Evolutionary conservation across 2,888 invertebrate species (phyloP).

Genomic region (Andrena marginata): DNA sequence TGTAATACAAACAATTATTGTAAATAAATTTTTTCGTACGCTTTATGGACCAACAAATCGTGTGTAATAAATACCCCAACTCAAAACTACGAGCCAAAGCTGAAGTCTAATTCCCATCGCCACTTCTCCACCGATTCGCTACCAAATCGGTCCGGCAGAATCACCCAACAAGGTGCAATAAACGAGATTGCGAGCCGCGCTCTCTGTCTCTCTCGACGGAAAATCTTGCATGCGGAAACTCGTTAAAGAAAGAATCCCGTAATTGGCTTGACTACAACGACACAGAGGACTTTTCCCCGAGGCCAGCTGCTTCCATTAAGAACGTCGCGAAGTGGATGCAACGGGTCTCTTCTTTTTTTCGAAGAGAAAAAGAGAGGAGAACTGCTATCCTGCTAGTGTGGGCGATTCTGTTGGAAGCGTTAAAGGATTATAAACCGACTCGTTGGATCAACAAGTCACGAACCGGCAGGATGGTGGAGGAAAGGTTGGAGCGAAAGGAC

Average conservation of each 20-base stretch:
- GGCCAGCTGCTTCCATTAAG: not conserved
- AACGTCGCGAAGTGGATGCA: not conserved
- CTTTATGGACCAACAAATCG: no score
- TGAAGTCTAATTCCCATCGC: no score
- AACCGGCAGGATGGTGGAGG: not conserved
- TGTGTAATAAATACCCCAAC: no score
- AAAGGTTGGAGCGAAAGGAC: not conserved
- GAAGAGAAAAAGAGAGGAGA: not conserved
- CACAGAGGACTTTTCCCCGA: not conserved
- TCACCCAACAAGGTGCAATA: no score
- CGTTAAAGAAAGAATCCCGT: not conserved
- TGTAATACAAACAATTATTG: no score
- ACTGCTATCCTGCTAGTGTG: not conserved
- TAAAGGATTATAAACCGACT: conserved; percentile 24
- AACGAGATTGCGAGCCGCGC: no score
- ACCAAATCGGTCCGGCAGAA: no score
- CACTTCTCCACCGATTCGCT: no score
- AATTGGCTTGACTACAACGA: conserved; percentile 8
- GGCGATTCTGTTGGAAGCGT: not conserved
- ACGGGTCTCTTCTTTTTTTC: not conserved
- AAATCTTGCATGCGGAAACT: no score
- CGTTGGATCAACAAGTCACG: conserved; percentile 46
- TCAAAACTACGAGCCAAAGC: no score
- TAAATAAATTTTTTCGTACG: no score
- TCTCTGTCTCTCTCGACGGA: no score